Base-by-base conservation (phyloP, 2,797 vertebrate genomes). In the Orestias chungarensis region DNA sequence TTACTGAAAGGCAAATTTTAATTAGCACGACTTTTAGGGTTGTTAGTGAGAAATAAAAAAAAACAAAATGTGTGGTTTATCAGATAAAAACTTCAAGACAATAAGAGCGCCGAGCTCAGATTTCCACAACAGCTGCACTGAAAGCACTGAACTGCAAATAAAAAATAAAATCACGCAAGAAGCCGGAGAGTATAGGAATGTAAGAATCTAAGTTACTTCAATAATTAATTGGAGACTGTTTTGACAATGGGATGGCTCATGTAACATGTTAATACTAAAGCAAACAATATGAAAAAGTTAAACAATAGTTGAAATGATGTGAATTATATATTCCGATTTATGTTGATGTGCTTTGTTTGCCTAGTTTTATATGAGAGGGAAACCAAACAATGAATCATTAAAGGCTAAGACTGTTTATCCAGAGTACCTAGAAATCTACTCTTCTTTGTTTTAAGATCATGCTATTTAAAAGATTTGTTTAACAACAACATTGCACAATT, bases 401-500 rank as follows among this genome's bases (percentile, higher is more conserved):
- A 44, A 49, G 14, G 33, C 23, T 42, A 17, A 29, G 12, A 62
- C 68, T 0, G 0, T 9, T 17, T 11, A 57, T 62, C 38, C 38
- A 40, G 38, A 42, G 35, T 42, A 17, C 20, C 25, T 42, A 62
- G 18, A 62, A 42, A 25, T 7, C 38, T 15, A 25, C n/a, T n/a
- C n/a, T 42, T 62, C 40, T 42, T 62, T 25, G 25, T 40, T 62
- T 42, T n/a, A 62, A n/a, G n/a, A 25, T n/a, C 12, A 2, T 40
- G n/a, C 15, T 40, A 27, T 62, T 62, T 40, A 61, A n/a, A 61
- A 57, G 29, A 57, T 23, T 31, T 2, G 31, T 40, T 42, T 62
- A 14, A 64, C 33, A 54, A 47, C 40, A 35, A 86, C 71, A 71
- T 47, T 59, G 78, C 76, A 82, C 88, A 93, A 94, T 93, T 93